Base-by-base conservation (phyloP, 2,113 vertebrate species). In the Geococcyx californianus region DNA sequence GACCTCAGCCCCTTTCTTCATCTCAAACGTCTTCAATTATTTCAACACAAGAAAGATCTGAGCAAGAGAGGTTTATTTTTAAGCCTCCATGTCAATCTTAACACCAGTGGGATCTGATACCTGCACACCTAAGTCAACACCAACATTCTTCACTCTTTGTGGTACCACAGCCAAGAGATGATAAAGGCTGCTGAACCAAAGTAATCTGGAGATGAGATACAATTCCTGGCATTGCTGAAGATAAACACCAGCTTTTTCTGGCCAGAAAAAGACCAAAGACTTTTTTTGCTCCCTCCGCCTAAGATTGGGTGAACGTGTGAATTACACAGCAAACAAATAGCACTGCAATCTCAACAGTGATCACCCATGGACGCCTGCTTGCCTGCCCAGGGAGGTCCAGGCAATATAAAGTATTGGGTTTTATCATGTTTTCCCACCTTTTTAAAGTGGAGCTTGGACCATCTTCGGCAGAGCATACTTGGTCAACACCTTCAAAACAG, bases 61-160 rank as follows among this genome's bases (percentile, higher is more conserved):
- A 89, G 83, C 76, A 85, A 72, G 72, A 62, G 23, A 59, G 31
- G 52, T 93, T 96, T 94, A 96, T 92, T 95, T 92, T 95, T 94
- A 95, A 86, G 80, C 60, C 34, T 63, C 60, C 7, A 9, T 59
- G 56, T 90, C 86, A 80, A 77, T 38, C 79, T 84, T 56, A 75
- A 90, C 44, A 2, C 88, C 76, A 51, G 55, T 8, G 36, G 63
- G 94, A 87, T 70, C 59, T 62, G 88, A 84, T 59, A 59, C 64
- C 79, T 55, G 55, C 55, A 69, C 59, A 89, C 83, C 80, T 92
- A 93, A 87, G 49, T 45, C 83, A 87, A 90, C 59, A 83, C 4
- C 51, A 80, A 49, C 73, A 47, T 74, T 85, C 74, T 90, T 67
- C 83, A 74, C 59, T n/a, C 67, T 90, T 51, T 38, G 36, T 54